phyloP scores from a whole-genome alignment of 2,888 invertebrate species.

The Salpingus planirostris region DNA sequence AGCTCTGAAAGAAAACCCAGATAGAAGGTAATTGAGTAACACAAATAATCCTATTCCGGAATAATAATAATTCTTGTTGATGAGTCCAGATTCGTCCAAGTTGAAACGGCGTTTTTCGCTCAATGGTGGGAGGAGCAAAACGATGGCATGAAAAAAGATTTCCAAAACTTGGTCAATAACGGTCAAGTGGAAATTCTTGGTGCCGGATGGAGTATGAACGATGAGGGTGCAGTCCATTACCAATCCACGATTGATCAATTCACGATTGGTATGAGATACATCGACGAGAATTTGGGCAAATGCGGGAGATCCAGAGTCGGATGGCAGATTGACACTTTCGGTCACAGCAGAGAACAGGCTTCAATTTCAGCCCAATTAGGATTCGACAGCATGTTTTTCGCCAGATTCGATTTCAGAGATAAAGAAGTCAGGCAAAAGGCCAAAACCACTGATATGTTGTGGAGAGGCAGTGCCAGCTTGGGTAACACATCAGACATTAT shows the following conservation, averaged over 20 bases:
- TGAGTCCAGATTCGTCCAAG: slow-evolving; percentile 71
- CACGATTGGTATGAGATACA: slow-evolving; percentile 41
- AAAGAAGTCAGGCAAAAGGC: slow-evolving; percentile 48
- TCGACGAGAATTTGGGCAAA: slow-evolving; percentile 59
- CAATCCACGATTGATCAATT: slow-evolving; percentile 61
- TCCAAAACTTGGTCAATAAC: slow-evolving; percentile 49
- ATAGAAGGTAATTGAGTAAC: slow-evolving; percentile 58
- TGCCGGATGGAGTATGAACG: slow-evolving; percentile 52
- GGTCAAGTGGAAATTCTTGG: slow-evolving; percentile 53
- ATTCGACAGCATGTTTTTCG: slow-evolving; percentile 63
- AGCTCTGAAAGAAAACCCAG: slow-evolving; percentile 60
- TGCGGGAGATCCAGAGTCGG: slow-evolving; percentile 66
- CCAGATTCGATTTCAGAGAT: slow-evolving; percentile 59
- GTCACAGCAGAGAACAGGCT: slow-evolving; percentile 62
- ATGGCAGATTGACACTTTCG: slow-evolving; percentile 84
- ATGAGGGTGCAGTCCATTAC: slow-evolving; percentile 58
- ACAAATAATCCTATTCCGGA: no score
- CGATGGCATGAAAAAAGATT: slow-evolving; percentile 44
- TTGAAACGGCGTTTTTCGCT: slow-evolving; percentile 69
- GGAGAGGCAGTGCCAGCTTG: slow-evolving; percentile 52
- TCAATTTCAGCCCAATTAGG: slow-evolving; percentile 56
- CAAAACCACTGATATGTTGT: slow-evolving; percentile 59
- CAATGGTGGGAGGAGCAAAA: slow-evolving; percentile 68
- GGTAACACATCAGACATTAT: slow-evolving; percentile 27
- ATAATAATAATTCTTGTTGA: no score